Percentiles rank a stretch among this genome's conserved stretches.
phyloP scores from a whole-genome alignment of 2,888 invertebrate species.

The Plagodis pulveraria region DNA sequence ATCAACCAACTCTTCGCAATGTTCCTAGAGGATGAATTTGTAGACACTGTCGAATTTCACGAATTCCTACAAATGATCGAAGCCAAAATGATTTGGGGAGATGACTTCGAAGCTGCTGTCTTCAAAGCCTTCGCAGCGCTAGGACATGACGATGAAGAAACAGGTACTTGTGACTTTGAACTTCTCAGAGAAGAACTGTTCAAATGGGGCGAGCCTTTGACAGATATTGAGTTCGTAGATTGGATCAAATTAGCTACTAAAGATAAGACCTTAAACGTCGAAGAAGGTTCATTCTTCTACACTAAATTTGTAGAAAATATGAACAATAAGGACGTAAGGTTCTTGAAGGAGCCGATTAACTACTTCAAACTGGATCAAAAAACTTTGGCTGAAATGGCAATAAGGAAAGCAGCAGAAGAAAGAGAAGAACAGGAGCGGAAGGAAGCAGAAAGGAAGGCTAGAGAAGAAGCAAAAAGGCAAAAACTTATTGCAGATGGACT shows the following conservation, averaged over 20 bases:
- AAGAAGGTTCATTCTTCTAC: conserved; percentile 62
- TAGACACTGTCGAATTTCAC: conserved; percentile 71
- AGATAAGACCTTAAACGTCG: conserved; percentile 64
- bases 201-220: conserved; percentile 71
- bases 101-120: conserved; percentile 68
- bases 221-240: conserved; percentile 69
- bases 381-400: conserved; percentile 72
- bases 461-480: conserved; percentile 67
- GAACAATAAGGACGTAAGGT: conserved; percentile 68
- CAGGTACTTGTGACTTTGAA: conserved; percentile 61
- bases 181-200: conserved; percentile 63
- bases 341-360: conserved; percentile 71
- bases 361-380: conserved; percentile 78
- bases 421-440: conserved; percentile 62
- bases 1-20: conserved; percentile 55
- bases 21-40: conserved; percentile 73
- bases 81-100: conserved; percentile 72
- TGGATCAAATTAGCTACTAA: conserved; percentile 63
- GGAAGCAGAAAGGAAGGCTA: conserved; percentile 62
- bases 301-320: conserved; percentile 74
- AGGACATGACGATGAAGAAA: conserved; percentile 69
- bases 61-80: conserved; percentile 77
- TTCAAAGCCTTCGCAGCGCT: conserved; percentile 68
- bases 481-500: conserved; percentile 71
- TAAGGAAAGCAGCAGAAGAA: conserved; percentile 70